Evolutionary conservation across 1,140 invertebrate genomes (phyloP), one percentile per base, ranked within the genome.

Genomic region (Trachymyrmex cornetzi): DNA sequence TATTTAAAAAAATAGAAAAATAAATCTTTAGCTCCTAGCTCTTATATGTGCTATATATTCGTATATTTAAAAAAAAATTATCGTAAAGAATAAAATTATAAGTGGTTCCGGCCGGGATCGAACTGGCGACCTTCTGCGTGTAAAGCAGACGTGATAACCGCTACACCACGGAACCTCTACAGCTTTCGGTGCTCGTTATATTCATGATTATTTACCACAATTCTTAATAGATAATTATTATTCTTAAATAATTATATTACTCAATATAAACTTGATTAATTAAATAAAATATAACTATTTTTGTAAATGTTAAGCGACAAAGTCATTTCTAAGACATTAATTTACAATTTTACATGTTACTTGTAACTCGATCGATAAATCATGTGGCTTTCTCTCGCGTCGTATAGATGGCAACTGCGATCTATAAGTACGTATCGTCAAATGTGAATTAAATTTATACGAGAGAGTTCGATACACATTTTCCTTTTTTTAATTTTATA

Each of bases 51-150:
- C 3, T 38, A 24, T 34, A 14, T 4, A 77, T 38, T 22, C n/a
- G 22, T 44, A 77, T 5, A 34, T 30, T 77, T 1, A 0, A 30
- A 53, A 38, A 77, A 48, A 55, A 53, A 24, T 38, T 38, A 9
- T 7, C 34, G 1, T 7, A 38, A 38, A 9, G 34, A 77, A 53
- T 72, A 64, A 69, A 69, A 69, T 14, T 24, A 89, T 89, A 92
- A 79, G 66, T 97, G 97, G 96, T 97, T 97, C 96, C 97, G 97
- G 96, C 97, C 97, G 96, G 97, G 97, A 96, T 97, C 97, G 97
- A 97, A 97, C 97, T 97, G 96, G 97, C 96, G 97, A 96, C 97
- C 97, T 97, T 97, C 97, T 97, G 97, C 97, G 97, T 97, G 97
- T 97, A 96, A 97, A 96, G 92, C 92, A 93, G 92, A 93, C 91